Evolutionary conservation across 2,113 vertebrate genomes (phyloP).

Genomic region (Hypomesus transpacificus): DNA sequence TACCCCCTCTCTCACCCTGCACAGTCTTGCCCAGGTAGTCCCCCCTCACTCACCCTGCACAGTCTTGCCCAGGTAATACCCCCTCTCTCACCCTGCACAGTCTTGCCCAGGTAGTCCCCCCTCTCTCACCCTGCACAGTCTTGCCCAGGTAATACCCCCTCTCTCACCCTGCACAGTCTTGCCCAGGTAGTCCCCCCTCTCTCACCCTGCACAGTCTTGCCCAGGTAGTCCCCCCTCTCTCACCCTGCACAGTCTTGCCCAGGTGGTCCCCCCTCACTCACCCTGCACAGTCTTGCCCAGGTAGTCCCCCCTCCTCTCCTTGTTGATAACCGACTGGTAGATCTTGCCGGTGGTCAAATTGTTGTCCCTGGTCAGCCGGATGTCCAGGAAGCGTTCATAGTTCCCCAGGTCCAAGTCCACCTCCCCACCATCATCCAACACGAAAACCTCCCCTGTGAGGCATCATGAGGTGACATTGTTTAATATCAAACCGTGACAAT

Average conservation of each 20-base stretch:
- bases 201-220: constrained; percentile 97
- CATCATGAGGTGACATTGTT: neutral
- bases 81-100: constrained; percentile 92
- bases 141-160: constrained; percentile 95
- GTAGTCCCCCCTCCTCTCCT: constrained; percentile 93
- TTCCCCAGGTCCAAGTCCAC: constrained; percentile 96
- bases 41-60: constrained; percentile 93
- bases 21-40: constrained; percentile 97
- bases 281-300: constrained; percentile 97
- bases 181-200: constrained; percentile 91
- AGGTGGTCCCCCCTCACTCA: constrained; percentile 92
- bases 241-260: constrained; percentile 97
- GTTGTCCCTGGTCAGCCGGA: constrained; percentile 93
- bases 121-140: constrained; percentile 94
- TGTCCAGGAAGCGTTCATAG: constrained; percentile 95
- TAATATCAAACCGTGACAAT: neutral
- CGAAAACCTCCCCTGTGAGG: constrained; percentile 88
- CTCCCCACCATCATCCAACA: constrained; percentile 95
- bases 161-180: constrained; percentile 96
- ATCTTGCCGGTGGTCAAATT: constrained; percentile 98
- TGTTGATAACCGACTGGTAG: constrained; percentile 96
- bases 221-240: constrained; percentile 91
- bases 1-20: constrained; percentile 93
- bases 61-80: constrained; percentile 95
- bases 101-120: constrained; percentile 96